Percentiles rank a stretch among this genome's conserved stretches.
Conservation (phyloP, 2,888 invertebrate genomes). For the Blastobasis lacticolella region DNA sequence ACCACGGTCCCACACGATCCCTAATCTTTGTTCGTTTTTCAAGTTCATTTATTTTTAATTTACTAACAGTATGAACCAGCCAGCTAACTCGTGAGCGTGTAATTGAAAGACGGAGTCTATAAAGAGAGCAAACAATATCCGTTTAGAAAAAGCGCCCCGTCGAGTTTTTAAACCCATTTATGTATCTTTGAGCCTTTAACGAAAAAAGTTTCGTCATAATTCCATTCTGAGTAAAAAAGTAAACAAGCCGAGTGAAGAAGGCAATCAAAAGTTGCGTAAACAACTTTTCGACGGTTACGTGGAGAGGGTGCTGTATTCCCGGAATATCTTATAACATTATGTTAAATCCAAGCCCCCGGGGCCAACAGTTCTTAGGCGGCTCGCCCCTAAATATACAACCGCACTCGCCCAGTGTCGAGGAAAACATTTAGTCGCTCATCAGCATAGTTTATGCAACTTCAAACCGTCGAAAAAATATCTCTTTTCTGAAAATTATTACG, state of each 20-base stretch:
- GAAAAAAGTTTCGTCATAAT: constrained; percentile 66
- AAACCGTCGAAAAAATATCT: constrained; percentile 4
- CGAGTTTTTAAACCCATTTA: constrained; percentile 52
- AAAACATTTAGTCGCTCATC: constrained; percentile 23
- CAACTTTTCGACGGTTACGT: constrained; percentile 56
- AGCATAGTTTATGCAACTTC: constrained; percentile 4
- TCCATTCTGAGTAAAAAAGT: constrained; percentile 61
- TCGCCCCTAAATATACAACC: constrained; percentile 28
- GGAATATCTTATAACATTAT: constrained; percentile 41
- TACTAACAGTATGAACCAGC: neutral
- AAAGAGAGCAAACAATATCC: constrained; percentile 2
- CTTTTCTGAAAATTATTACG: neutral
- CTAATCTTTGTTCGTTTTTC: neutral
- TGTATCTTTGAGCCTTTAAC: constrained; percentile 57
- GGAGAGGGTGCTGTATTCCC: constrained; percentile 29
- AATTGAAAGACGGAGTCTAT: neutral
- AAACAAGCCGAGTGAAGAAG: constrained; percentile 60
- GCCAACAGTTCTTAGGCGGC: constrained; percentile 21
- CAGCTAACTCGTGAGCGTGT: neutral
- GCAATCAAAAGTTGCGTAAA: constrained; percentile 69
- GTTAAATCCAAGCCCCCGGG: constrained; percentile 34
- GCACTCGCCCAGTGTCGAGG: constrained; percentile 20
- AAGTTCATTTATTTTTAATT: neutral
- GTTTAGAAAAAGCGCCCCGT: constrained; percentile 10
- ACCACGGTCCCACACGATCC: neutral